These are phyloP conservation scores for Danio tinwini DNA, from an alignment of 2,797 vertebrate genomes.

Conservation along the genomic window DNA sequence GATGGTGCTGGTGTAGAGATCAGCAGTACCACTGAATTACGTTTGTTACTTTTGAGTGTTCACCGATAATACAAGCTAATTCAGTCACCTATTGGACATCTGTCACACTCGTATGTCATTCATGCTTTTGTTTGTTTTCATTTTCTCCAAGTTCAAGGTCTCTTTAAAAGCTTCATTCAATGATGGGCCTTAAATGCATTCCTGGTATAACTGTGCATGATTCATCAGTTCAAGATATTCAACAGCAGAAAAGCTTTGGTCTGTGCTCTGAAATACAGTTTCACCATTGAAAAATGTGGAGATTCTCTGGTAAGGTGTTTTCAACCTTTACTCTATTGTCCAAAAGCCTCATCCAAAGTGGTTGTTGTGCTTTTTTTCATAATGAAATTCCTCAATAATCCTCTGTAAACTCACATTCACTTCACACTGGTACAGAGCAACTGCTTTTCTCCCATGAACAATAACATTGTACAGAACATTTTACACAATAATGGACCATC, in stretches of 20 bases:
- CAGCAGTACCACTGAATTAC: neutral
- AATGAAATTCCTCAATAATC: too few species aligned
- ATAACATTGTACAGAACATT: too few species aligned
- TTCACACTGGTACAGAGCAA: too few species aligned
- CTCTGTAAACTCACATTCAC: too few species aligned
- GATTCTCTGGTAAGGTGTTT: too few species aligned
- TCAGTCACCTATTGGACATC: neutral
- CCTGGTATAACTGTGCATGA: neutral
- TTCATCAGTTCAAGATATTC: neutral
- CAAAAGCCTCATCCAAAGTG: too few species aligned
- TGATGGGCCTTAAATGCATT: neutral
- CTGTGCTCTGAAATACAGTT: neutral
- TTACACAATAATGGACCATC: too few species aligned
- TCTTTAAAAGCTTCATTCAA: neutral
- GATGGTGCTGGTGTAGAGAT: neutral
- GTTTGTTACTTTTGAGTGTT: neutral
- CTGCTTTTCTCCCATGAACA: too few species aligned
- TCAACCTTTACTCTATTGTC: too few species aligned
- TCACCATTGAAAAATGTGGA: too few species aligned
- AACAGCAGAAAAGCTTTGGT: neutral
- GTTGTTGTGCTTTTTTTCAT: too few species aligned
- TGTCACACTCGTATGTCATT: neutral
- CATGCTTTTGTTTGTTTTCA: neutral
- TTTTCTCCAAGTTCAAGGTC: neutral
- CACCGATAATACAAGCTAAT: neutral